Evolutionary conservation across 2,888 invertebrate species (phyloP), one percentile per base, ranked within the genome.

Genomic region (Acronicta aceris): DNA sequence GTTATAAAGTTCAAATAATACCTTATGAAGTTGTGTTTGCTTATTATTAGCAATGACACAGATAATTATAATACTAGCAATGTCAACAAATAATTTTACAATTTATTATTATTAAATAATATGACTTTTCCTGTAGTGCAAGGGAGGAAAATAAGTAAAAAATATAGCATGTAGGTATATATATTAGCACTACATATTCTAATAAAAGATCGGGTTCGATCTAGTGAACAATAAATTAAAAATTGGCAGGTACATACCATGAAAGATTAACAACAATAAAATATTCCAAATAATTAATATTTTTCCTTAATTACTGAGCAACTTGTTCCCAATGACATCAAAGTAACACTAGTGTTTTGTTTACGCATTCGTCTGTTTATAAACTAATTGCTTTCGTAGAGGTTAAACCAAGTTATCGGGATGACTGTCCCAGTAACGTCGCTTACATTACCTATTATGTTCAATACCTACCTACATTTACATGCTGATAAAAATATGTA

Each of bases 321-420:
- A 61, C 64, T 71, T 60, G 51, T 17, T 59, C 27, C 47, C 36
- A 56, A 58, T 51, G 48, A 65, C 17, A 60, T 12, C 50, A 53
- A 58, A 71, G 56, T 52, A 48, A 58, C 17, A 82, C 74, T 82
- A 63, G 62, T 56, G 46, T 57, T 27, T 53, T 65, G 56, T 65
- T 69, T 45, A 72, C 21, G 10, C 12, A 55, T 55, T 50, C 43
- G 36, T 52, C 52, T 64, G 55, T 74, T 55, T 52, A 57, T 73
- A 72, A 33, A 30, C 16, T 47, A 49, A 27, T 49, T 42, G 15
- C 52, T 48, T 63, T 61, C 65, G 55, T 15, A 71, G 51, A 81
- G 81, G 82, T 80, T 78, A 75, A 38, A 59, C 67, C 56, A 61
- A 49, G 65, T 64, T 77, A 77, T 75, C 74, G 47, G 60, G 55